Conservation (phyloP, 2,888 invertebrate genomes). For the Cyaniris semiargus region DNA sequence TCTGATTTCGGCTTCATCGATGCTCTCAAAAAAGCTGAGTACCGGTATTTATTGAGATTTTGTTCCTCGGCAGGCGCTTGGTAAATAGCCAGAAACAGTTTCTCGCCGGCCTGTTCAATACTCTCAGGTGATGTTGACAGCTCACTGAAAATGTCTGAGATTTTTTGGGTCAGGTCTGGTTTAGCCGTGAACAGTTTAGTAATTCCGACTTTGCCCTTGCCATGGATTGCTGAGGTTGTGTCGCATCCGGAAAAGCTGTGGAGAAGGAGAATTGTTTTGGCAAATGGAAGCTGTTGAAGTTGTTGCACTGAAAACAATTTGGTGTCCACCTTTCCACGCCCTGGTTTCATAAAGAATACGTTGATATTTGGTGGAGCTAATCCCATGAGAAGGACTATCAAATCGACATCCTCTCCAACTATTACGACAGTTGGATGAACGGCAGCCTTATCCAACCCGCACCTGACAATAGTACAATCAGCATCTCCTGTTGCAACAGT, state of each 20-base stretch:
- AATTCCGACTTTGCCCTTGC: slow-evolving; percentile 32
- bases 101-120: slow-evolving; percentile 33
- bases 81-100: slow-evolving; percentile 29
- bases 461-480: slow-evolving; percentile 24
- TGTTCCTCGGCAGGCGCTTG: not conserved
- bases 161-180: slow-evolving; percentile 32
- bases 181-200: slow-evolving; percentile 28
- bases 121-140: slow-evolving; percentile 28
- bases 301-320: slow-evolving; percentile 22
- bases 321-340: slow-evolving; percentile 27
- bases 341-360: slow-evolving; percentile 33
- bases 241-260: slow-evolving; percentile 28
- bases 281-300: slow-evolving; percentile 22
- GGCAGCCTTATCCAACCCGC: slow-evolving; percentile 25
- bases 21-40: slow-evolving; percentile 7
- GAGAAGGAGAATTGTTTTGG: slow-evolving; percentile 24
- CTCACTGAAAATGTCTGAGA: not conserved
- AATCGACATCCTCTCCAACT: slow-evolving; percentile 16
- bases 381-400: slow-evolving; percentile 8
- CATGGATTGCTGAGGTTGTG: slow-evolving; percentile 26
- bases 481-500: slow-evolving; percentile 28
- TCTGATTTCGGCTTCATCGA: slow-evolving; percentile 31
- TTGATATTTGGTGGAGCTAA: slow-evolving; percentile 31
- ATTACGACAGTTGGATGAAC: slow-evolving; percentile 24
- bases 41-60: not conserved